Percentiles rank a stretch among this genome's conserved stretches.
These are phyloP conservation scores for Hypercompe scribonia DNA, from an alignment of 2,888 invertebrate species.

Conservation along the genomic window DNA sequence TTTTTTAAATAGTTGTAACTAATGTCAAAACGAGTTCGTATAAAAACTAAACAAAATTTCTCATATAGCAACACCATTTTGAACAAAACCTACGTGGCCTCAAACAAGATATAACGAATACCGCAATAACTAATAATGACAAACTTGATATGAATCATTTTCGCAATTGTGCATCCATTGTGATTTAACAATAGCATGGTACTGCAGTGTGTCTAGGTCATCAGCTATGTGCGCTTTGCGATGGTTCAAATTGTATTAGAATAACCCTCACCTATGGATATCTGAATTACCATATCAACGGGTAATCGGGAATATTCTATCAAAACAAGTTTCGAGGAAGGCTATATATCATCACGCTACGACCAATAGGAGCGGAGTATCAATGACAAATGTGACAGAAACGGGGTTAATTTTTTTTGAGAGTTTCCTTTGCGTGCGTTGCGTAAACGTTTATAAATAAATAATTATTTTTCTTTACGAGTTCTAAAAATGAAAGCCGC, in stretches of 20 bases:
- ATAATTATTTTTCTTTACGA: too few relatives aligned
- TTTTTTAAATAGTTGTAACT: not conserved
- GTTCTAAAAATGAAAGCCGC: too few relatives aligned
- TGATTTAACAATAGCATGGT: slow-evolving; percentile 20
- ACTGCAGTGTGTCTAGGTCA: slow-evolving; percentile 17
- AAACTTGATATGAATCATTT: slow-evolving; percentile 39
- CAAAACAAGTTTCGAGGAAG: too few relatives aligned
- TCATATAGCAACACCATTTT: not conserved
- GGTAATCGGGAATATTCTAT: not conserved
- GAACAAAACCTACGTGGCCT: not conserved
- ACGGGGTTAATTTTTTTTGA: too few relatives aligned
- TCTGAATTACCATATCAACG: not conserved
- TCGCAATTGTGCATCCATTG: slow-evolving; percentile 35
- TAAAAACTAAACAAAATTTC: not conserved
- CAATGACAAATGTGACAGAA: too few relatives aligned
- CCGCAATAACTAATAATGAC: slow-evolving; percentile 22
- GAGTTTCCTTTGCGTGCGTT: too few relatives aligned
- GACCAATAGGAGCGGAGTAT: too few relatives aligned
- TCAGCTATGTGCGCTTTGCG: not conserved
- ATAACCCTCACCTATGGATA: not conserved
- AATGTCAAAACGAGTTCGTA: not conserved
- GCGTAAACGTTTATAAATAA: too few relatives aligned
- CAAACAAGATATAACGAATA: not conserved
- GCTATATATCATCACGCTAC: too few relatives aligned
- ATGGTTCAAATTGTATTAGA: not conserved